Evolutionary conservation across 2,888 invertebrate genomes (phyloP).

Genomic region (Amaurobius ferox): DNA sequence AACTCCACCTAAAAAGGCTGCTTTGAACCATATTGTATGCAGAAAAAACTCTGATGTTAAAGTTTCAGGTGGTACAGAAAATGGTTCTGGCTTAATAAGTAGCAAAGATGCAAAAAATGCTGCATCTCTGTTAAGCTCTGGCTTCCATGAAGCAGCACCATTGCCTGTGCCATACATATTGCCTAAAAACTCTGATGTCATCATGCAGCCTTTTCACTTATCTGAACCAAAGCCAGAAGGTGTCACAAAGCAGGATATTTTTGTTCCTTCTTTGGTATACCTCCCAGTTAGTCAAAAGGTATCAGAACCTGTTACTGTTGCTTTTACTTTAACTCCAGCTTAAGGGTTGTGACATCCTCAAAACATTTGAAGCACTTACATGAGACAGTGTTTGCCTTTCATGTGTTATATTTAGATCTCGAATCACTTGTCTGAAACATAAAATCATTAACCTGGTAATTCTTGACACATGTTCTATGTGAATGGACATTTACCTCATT

Average conservation of each 20-base stretch:
- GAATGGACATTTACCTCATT: slow-evolving; percentile 6
- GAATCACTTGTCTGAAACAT: background rate
- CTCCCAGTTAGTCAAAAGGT: slow-evolving; percentile 93
- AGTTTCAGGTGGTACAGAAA: slow-evolving; percentile 27
- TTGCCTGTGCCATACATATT: slow-evolving; percentile 77
- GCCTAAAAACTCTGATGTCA: slow-evolving; percentile 80
- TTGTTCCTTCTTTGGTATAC: slow-evolving; percentile 94
- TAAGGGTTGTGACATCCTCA: slow-evolving; percentile 78
- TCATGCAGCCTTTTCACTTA: slow-evolving; percentile 95
- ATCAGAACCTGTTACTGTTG: slow-evolving; percentile 90
- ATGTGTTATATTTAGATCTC: slow-evolving; percentile 12
- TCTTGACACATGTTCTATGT: background rate
- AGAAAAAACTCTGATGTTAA: slow-evolving; percentile 31
- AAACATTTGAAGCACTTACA: background rate
- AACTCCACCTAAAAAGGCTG: slow-evolving; percentile 39
- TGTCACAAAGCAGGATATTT: slow-evolving; percentile 79
- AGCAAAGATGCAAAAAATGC: slow-evolving; percentile 26
- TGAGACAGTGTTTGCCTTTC: background rate
- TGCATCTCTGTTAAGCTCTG: slow-evolving; percentile 22
- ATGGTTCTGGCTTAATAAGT: slow-evolving; percentile 34
- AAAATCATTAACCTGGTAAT: background rate
- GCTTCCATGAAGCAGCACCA: slow-evolving; percentile 73
- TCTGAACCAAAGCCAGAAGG: slow-evolving; percentile 80
- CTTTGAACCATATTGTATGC: slow-evolving; percentile 12
- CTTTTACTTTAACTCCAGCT: slow-evolving; percentile 95